Conservation (phyloP, 2,888 invertebrate species). For the Esperia sulphurella region DNA sequence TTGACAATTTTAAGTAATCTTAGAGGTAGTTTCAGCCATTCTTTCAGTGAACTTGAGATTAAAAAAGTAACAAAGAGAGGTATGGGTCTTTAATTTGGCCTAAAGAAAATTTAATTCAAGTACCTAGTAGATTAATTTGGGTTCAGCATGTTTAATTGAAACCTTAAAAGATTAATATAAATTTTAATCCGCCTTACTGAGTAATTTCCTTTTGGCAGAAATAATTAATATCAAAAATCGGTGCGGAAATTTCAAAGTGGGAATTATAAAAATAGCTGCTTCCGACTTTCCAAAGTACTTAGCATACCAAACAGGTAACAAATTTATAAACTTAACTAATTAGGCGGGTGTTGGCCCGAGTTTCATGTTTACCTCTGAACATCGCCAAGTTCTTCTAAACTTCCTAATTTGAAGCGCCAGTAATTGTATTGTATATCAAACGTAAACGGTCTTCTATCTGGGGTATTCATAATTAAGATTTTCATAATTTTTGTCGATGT, state of each 20-base stretch:
- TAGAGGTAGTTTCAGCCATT: too few relatives aligned
- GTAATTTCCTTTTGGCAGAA: not conserved
- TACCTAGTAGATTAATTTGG: too few relatives aligned
- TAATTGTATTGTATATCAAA: slow-evolving; percentile 55
- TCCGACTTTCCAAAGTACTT: slow-evolving; percentile 48
- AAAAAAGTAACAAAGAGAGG: too few relatives aligned
- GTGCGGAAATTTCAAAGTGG: not conserved
- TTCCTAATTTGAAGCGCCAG: slow-evolving; percentile 59
- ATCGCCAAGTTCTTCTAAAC: slow-evolving; percentile 53
- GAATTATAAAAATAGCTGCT: slow-evolving; percentile 34
- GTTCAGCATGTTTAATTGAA: too few relatives aligned
- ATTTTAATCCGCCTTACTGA: not conserved
- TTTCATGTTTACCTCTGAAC: slow-evolving; percentile 62
- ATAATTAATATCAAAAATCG: slow-evolving; percentile 6
- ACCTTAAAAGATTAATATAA: too few relatives aligned
- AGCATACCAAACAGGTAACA: slow-evolving; percentile 74
- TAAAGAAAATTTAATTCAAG: too few relatives aligned
- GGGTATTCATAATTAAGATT: not conserved
- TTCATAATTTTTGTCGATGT: not conserved
- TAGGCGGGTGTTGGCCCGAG: slow-evolving; percentile 53
- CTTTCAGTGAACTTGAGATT: too few relatives aligned
- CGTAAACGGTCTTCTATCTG: slow-evolving; percentile 10
- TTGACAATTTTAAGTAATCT: too few relatives aligned
- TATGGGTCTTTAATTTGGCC: too few relatives aligned
- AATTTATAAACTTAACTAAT: slow-evolving; percentile 73